These are phyloP conservation scores for Psittacara wagleri DNA, from an alignment of 2,113 vertebrate species.

Conservation along the genomic window DNA sequence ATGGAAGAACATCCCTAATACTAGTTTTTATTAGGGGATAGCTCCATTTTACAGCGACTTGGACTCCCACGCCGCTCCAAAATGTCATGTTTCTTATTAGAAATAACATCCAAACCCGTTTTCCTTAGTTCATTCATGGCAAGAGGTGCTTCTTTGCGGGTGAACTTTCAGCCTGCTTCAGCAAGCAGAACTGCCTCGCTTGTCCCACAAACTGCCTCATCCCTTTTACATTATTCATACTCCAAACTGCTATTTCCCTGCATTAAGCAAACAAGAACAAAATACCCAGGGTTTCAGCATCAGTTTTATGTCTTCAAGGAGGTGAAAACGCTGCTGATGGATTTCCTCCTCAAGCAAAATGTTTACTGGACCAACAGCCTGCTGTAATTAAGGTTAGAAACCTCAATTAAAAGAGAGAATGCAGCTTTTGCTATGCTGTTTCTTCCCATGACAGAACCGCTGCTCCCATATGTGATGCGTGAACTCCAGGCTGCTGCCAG, in stretches of 20 bases:
- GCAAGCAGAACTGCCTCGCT: background rate
- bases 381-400: slow-evolving; percentile 66
- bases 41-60: background rate
- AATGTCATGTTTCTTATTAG: background rate
- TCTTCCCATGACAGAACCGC: background rate
- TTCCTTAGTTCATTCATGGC: background rate
- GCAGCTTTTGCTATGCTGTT: background rate
- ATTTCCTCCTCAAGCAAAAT: slow-evolving; percentile 45
- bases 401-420: slow-evolving; percentile 51
- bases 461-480: background rate
- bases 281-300: background rate
- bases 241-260: slow-evolving; percentile 1
- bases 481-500: background rate
- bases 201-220: background rate
- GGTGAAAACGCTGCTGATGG: slow-evolving; percentile 25
- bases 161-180: background rate
- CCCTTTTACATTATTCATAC: slow-evolving; percentile 53
- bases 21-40: background rate
- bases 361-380: slow-evolving; percentile 24
- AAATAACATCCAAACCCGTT: background rate
- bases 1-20: background rate
- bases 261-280: slow-evolving; percentile 28
- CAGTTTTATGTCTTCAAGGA: background rate
- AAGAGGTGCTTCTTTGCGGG: background rate
- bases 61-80: background rate